Evolutionary conservation across 2,113 vertebrate species (phyloP).

Genomic region (Actenoides hombroni): DNA sequence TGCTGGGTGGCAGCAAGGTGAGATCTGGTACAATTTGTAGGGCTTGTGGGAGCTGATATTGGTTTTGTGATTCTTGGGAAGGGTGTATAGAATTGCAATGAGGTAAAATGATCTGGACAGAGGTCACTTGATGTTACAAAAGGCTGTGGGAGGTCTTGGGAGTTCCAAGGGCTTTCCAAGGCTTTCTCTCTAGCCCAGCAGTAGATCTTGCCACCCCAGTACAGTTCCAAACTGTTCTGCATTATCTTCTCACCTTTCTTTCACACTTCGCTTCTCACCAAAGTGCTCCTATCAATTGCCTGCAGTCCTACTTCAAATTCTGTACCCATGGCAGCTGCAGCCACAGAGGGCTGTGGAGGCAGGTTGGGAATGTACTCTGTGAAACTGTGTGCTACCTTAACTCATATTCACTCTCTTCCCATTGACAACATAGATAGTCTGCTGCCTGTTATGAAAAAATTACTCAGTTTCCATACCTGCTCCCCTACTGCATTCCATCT

Average conservation of each 20-base stretch:
- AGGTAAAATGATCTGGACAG: not conserved
- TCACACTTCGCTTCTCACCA: not conserved
- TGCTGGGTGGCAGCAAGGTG: not conserved
- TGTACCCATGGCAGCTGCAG: not conserved
- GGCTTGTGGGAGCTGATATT: not conserved
- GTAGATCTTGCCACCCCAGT: not conserved
- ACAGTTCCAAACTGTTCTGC: not conserved
- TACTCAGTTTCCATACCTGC: not conserved
- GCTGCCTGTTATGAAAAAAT: not conserved
- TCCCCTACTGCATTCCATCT: not conserved
- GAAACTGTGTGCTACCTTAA: rapidly evolving
- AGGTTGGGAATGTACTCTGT: not conserved
- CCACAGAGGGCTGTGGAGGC: not conserved
- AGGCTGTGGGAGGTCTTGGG: not conserved
- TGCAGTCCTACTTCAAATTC: not conserved
- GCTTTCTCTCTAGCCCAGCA: not conserved
- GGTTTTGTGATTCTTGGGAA: not conserved
- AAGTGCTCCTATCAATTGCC: not conserved
- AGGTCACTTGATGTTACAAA: not conserved
- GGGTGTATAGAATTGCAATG: not conserved
- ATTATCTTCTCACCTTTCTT: not conserved
- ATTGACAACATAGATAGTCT: rapidly evolving
- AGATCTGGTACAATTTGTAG: not conserved
- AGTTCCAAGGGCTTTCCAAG: not conserved
- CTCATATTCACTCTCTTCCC: not conserved